Percentiles rank a stretch among this genome's conserved stretches.
These are phyloP conservation scores for Trichoplusia ni DNA, from an alignment of 1,140 invertebrate genomes.

Conservation along the genomic window DNA sequence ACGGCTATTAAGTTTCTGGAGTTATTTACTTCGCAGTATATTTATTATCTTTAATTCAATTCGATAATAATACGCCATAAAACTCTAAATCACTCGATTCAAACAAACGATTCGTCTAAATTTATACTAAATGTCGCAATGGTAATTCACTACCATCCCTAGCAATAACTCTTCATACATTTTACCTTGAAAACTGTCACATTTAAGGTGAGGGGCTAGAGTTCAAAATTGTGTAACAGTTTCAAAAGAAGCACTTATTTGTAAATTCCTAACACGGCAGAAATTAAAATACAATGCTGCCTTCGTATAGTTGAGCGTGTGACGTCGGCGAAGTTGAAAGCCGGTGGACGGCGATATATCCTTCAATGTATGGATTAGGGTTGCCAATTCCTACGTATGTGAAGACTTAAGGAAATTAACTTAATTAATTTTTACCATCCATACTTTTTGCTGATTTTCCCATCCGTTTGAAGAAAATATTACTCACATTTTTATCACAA, in stretches of 20 bases:
- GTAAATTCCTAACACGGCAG: constrained; percentile 55
- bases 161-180: constrained; percentile 5
- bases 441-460: too few relatives aligned
- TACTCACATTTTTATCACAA: too few relatives aligned
- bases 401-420: too few relatives aligned
- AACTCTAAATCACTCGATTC: constrained; percentile 27
- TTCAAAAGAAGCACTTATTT: constrained; percentile 41
- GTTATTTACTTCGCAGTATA: not conserved
- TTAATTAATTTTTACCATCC: too few relatives aligned
- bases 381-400: too few relatives aligned
- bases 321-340: constrained; percentile 68
- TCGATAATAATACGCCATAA: constrained; percentile 19
- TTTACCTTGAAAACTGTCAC: not conserved
- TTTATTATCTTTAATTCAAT: constrained; percentile 4
- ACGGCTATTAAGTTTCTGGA: too few relatives aligned
- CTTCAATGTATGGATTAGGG: constrained; percentile 18
- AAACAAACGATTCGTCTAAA: constrained; percentile 28
- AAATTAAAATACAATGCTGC: constrained; percentile 73
- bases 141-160: constrained; percentile 29
- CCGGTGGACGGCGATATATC: constrained; percentile 55
- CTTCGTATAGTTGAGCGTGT: constrained; percentile 57
- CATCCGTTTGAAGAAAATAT: too few relatives aligned
- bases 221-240: constrained; percentile 26
- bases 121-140: constrained; percentile 29
- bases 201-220: constrained; percentile 31